Evolutionary conservation across 2,797 vertebrate species (phyloP).

Genomic region (Arctocebus calabarensis): DNA sequence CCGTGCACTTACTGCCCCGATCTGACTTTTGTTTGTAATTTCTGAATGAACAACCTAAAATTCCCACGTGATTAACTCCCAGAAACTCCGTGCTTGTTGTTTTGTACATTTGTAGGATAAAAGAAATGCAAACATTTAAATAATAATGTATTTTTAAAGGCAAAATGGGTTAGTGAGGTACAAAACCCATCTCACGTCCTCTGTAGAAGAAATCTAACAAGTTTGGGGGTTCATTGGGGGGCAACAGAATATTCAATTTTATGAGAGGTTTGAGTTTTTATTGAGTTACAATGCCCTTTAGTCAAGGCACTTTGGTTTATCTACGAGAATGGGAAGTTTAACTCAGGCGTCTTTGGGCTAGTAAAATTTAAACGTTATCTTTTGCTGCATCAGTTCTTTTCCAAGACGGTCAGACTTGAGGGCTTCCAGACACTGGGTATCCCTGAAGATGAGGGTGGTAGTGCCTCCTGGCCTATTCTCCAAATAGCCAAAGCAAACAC

Average conservation of each 20-base stretch:
- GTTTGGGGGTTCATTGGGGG: slow-evolving; percentile 74
- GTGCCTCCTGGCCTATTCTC: background rate
- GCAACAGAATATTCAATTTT: slow-evolving; percentile 75
- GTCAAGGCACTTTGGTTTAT: slow-evolving; percentile 60
- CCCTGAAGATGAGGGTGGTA: background rate
- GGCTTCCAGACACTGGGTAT: background rate
- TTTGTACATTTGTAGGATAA: slow-evolving; percentile 59
- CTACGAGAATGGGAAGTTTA: slow-evolving; percentile 58
- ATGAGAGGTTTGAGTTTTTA: slow-evolving; percentile 77
- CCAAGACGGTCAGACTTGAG: background rate
- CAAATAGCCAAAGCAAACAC: background rate
- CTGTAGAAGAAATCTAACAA: slow-evolving; percentile 77
- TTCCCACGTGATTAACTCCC: background rate
- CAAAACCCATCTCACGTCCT: slow-evolving; percentile 70
- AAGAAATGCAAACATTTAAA: slow-evolving; percentile 71
- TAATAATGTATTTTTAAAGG: slow-evolving; percentile 64
- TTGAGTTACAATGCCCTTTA: slow-evolving; percentile 76
- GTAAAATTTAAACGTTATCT: slow-evolving; percentile 58
- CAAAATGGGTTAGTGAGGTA: slow-evolving; percentile 57
- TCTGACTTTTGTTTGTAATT: slow-evolving; percentile 1
- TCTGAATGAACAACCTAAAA: background rate
- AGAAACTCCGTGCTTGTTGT: slow-evolving; percentile 2
- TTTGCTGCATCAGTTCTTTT: slow-evolving; percentile 29
- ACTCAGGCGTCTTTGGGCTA: slow-evolving; percentile 25
- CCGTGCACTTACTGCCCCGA: too few species aligned